Evolutionary conservation across 2,797 vertebrate genomes (phyloP).

Genomic region (Hemitrygon akajei): DNA sequence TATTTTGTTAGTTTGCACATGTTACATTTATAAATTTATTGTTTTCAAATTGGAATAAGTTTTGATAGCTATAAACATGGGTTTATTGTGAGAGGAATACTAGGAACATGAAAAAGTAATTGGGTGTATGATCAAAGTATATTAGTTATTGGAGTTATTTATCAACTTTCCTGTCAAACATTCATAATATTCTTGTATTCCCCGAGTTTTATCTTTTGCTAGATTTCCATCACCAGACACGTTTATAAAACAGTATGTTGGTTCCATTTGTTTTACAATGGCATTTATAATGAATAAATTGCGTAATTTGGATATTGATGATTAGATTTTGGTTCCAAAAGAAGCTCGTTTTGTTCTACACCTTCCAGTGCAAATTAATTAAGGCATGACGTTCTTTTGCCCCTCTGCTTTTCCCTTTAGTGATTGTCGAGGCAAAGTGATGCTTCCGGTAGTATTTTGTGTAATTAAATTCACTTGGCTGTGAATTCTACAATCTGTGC

Average conservation of each 20-base stretch:
- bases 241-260: too few species aligned
- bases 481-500: not conserved
- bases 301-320: not conserved
- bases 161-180: not conserved
- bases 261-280: not conserved
- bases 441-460: not conserved
- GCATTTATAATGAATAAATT: not conserved
- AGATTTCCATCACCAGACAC: not conserved
- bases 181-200: not conserved
- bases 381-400: not conserved
- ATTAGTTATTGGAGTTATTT: not conserved
- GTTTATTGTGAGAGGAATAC: not conserved
- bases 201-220: not conserved
- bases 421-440: not conserved
- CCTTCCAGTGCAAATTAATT: not conserved
- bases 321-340: not conserved
- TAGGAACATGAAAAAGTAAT: not conserved
- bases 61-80: not conserved
- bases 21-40: not conserved
- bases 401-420: not conserved
- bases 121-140: not conserved
- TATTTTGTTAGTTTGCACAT: not conserved
- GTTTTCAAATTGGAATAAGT: not conserved
- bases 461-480: not conserved
- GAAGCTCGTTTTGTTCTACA: not conserved